Percentiles rank a stretch among this genome's conserved stretches.
Conservation (phyloP, 2,113 vertebrate genomes). For the Bubo scandiacus region DNA sequence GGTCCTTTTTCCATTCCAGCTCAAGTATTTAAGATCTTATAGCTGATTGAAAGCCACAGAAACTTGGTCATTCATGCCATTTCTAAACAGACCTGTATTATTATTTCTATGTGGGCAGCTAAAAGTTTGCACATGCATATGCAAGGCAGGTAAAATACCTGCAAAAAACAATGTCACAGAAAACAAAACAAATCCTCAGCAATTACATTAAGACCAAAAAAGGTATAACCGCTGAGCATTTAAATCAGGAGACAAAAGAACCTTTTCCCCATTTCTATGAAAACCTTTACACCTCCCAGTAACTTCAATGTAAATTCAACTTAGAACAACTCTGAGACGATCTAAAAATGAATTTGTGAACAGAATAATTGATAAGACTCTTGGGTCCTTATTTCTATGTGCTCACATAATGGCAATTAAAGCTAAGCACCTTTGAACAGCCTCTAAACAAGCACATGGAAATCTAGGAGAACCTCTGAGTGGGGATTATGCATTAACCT, state of each 20-base stretch:
- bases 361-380: constrained; percentile 45
- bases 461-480: constrained; percentile 47
- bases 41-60: background rate
- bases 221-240: background rate
- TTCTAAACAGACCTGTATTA: background rate
- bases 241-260: background rate
- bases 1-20: background rate
- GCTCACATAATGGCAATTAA: constrained; percentile 54
- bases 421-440: constrained; percentile 59
- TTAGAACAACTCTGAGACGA: background rate
- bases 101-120: background rate
- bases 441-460: constrained; percentile 54
- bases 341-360: constrained; percentile 6
- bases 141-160: background rate
- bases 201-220: background rate
- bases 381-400: constrained; percentile 11
- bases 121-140: background rate
- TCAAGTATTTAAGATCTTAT: background rate
- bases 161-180: background rate
- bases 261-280: background rate
- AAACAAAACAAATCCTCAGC: background rate
- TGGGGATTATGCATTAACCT: constrained; percentile 51
- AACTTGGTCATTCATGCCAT: background rate
- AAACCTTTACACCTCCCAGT: background rate
- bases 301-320: constrained; percentile 10